phyloP scores from a whole-genome alignment of 2,113 vertebrate genomes.

The Cynoglossus semilaevis region DNA sequence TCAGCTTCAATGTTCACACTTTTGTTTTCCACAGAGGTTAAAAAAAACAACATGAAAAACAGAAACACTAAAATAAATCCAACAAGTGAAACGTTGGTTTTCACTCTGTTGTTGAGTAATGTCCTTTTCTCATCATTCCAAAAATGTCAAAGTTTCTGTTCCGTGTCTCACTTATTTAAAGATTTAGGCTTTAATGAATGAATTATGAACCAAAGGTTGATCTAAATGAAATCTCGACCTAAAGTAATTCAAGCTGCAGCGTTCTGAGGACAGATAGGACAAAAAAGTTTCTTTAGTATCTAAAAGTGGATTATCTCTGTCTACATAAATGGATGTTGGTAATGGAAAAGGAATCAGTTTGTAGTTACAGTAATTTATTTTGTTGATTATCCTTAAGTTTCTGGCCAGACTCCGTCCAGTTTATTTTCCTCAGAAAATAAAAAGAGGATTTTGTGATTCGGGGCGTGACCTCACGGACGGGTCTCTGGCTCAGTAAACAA shows the following conservation, averaged over 20 bases:
- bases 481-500: constrained; percentile 29
- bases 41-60: too few relatives aligned
- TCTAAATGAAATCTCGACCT: constrained; percentile 74
- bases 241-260: constrained; percentile 37
- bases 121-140: too few relatives aligned
- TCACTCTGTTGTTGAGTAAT: too few relatives aligned
- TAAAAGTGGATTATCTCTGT: constrained; percentile 52
- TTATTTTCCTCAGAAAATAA: constrained; percentile 3
- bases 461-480: constrained; percentile 11
- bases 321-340: constrained; percentile 16
- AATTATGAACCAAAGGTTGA: constrained; percentile 43
- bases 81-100: too few relatives aligned
- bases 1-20: too few relatives aligned
- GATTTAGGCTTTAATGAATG: constrained; percentile 10
- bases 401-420: constrained; percentile 8
- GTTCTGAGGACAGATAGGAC: constrained; percentile 35
- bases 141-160: too few relatives aligned
- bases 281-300: constrained; percentile 47
- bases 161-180: too few relatives aligned
- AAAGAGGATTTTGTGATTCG: constrained; percentile 8
- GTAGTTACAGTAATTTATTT: constrained; percentile 55
- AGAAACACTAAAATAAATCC: too few relatives aligned
- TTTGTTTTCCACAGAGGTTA: too few relatives aligned
- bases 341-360: constrained; percentile 26
- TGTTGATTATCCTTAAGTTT: constrained; percentile 33